phyloP scores from a whole-genome alignment of 2,113 vertebrate genomes.

The Onychorhynchus coronatus region DNA sequence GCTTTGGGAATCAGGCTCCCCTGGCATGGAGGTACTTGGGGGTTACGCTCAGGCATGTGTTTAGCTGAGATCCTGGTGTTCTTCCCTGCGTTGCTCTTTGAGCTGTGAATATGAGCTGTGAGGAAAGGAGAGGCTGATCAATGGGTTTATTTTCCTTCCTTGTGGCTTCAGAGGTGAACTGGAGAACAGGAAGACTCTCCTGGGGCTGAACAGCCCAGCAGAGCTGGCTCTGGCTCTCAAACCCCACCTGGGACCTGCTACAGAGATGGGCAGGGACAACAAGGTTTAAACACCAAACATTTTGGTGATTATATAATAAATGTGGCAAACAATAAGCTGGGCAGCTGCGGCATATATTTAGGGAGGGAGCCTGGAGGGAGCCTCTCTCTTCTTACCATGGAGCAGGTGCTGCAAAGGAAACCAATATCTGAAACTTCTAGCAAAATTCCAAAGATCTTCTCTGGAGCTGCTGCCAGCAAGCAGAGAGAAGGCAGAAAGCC shows the following conservation, averaged over 20 bases:
- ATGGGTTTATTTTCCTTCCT: not conserved
- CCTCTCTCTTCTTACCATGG: not conserved
- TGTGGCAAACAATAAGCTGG: not conserved
- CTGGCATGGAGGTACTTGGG: not conserved
- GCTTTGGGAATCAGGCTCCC: not conserved
- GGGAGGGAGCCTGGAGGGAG: not conserved
- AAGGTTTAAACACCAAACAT: not conserved
- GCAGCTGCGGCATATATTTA: not conserved
- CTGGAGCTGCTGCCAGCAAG: not conserved
- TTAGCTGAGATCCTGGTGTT: not conserved
- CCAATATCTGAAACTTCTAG: not conserved
- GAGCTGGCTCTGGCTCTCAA: not conserved
- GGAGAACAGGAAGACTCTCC: accelerated
- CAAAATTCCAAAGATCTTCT: not conserved
- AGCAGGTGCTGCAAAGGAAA: slow-evolving; percentile 22
- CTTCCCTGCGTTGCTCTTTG: not conserved
- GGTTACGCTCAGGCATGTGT: accelerated
- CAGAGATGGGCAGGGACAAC: not conserved
- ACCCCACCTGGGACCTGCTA: not conserved
- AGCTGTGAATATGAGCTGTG: not conserved
- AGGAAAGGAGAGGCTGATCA: not conserved
- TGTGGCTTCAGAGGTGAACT: not conserved
- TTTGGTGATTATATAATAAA: not conserved
- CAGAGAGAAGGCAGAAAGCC: not conserved
- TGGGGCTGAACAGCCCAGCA: not conserved